A percentile compares a stretch with the other conserved stretches of the same genome.
phyloP scores from a whole-genome alignment of 2,797 vertebrate species.

The Sciaenops ocellatus region DNA sequence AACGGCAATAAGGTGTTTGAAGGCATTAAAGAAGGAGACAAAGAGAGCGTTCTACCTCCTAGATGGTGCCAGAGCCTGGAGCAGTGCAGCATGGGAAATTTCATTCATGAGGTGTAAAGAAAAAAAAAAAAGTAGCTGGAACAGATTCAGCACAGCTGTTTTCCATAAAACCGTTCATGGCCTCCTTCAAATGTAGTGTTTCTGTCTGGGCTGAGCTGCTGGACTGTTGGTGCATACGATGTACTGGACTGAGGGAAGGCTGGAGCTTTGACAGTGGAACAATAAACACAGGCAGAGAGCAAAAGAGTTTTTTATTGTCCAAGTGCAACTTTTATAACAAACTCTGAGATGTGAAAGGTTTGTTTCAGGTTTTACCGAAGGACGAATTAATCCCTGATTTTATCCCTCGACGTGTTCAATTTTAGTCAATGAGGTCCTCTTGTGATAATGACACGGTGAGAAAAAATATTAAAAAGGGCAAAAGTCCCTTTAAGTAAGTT shows the following conservation, averaged over 20 bases:
- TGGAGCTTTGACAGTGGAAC: slow-evolving; percentile 32
- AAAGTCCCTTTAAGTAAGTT: too few relatives aligned
- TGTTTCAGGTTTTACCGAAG: background rate
- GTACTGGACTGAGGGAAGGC: slow-evolving; percentile 29
- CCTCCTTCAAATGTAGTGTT: slow-evolving; percentile 65
- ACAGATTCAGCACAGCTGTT: slow-evolving; percentile 81
- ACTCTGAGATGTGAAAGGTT: background rate
- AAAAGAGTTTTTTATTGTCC: background rate
- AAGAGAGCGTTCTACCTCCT: slow-evolving; percentile 71
- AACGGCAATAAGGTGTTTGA: slow-evolving; percentile 79
- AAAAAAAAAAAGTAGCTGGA: slow-evolving; percentile 59
- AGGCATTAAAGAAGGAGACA: slow-evolving; percentile 78
- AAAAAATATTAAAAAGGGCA: background rate
- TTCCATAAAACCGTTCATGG: slow-evolving; percentile 79
- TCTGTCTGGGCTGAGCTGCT: slow-evolving; percentile 48
- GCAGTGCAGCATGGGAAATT: slow-evolving; percentile 82
- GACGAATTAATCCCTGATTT: too few relatives aligned
- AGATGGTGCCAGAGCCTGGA: slow-evolving; percentile 78
- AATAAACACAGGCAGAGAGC: slow-evolving; percentile 15
- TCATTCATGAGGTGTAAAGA: slow-evolving; percentile 79
- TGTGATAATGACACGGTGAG: background rate
- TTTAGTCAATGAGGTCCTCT: too few relatives aligned
- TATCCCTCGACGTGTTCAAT: too few relatives aligned
- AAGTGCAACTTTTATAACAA: slow-evolving; percentile 1
- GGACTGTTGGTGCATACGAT: slow-evolving; percentile 37